Conservation (phyloP, 2,797 vertebrate genomes). For the Peromyscus eremicus region DNA sequence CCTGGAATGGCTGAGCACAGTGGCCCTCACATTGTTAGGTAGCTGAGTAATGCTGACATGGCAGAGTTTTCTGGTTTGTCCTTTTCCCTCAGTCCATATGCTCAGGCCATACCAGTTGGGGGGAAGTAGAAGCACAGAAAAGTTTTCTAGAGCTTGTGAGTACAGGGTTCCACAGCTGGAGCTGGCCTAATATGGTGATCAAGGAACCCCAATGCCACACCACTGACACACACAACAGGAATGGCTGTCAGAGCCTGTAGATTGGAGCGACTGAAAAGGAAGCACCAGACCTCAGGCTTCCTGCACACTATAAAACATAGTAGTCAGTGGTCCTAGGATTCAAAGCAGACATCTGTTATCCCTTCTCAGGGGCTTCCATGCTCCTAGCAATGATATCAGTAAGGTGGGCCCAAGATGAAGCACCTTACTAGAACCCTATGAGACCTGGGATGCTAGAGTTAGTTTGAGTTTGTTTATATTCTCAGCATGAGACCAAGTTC, state of each 20-base stretch:
- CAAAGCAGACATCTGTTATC: neutral
- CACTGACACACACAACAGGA: neutral
- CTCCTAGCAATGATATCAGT: neutral
- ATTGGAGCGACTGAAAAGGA: neutral
- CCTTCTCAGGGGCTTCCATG: neutral
- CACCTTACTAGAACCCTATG: neutral
- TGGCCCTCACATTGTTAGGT: neutral
- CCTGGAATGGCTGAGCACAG: neutral
- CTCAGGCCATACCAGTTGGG: neutral
- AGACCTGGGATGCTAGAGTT: neutral
- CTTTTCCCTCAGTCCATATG: neutral
- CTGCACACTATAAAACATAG: neutral
- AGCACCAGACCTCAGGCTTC: neutral
- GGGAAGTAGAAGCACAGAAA: neutral
- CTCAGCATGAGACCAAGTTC: neutral
- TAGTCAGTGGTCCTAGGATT: neutral
- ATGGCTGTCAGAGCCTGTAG: neutral
- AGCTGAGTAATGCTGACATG: neutral
- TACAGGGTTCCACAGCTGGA: neutral
- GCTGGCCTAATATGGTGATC: neutral
- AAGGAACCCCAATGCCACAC: neutral
- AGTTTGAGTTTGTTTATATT: neutral
- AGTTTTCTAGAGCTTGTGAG: neutral
- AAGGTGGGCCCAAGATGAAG: neutral
- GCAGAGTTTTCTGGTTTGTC: neutral